phyloP scores from a whole-genome alignment of 2,113 vertebrate genomes.

The Cochlearius cochlearius region DNA sequence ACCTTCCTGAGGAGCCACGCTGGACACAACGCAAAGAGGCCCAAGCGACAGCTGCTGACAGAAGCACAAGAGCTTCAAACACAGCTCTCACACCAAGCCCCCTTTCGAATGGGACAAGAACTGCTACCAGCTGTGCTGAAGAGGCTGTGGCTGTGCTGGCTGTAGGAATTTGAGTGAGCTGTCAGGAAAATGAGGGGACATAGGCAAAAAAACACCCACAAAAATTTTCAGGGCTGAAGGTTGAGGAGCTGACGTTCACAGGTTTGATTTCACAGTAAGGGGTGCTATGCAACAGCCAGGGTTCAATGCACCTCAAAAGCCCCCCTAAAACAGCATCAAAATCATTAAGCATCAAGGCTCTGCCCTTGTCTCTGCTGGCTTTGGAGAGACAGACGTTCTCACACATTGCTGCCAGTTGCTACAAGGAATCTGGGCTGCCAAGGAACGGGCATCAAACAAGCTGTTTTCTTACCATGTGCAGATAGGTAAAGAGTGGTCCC shows the following conservation, averaged over 20 bases:
- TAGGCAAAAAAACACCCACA: rapidly evolving
- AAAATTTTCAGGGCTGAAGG: not conserved
- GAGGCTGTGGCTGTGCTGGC: not conserved
- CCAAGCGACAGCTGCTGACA: not conserved
- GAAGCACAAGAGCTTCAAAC: not conserved
- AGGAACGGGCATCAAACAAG: not conserved
- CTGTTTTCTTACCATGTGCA: slow-evolving; percentile 83
- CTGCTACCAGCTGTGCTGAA: not conserved
- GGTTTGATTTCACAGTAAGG: not conserved
- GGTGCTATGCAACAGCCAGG: not conserved
- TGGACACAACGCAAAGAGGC: not conserved
- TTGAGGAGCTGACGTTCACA: not conserved
- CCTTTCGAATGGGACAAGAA: not conserved
- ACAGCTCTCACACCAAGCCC: not conserved
- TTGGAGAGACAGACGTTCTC: not conserved
- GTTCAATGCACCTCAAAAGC: not conserved
- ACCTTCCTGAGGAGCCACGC: not conserved
- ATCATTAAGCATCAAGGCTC: not conserved
- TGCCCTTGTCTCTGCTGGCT: not conserved
- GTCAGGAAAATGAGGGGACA: not conserved
- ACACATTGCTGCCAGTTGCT: not conserved
- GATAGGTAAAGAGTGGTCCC: slow-evolving; percentile 89
- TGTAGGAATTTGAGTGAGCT: not conserved
- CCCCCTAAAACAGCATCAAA: not conserved
- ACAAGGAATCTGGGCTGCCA: not conserved